Conservation (phyloP, 2,888 invertebrate species). For the Watsonalla binaria region DNA sequence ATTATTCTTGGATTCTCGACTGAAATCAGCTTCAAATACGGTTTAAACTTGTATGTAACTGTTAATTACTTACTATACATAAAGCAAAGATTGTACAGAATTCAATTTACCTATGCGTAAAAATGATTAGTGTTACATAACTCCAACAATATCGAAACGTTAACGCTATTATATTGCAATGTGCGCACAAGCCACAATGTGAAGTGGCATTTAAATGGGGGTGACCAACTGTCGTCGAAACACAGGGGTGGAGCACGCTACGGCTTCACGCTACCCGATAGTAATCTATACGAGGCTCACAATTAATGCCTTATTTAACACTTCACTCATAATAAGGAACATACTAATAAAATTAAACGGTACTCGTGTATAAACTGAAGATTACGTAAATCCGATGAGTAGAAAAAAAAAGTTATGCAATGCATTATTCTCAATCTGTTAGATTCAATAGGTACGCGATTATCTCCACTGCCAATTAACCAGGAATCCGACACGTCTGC, state of each 20-base stretch:
- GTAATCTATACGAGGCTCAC: slow-evolving; percentile 69
- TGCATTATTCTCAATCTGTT: slow-evolving; percentile 17
- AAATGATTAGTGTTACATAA: slow-evolving; percentile 21
- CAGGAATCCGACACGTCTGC: slow-evolving; percentile 77
- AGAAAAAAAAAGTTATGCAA: slow-evolving; percentile 6
- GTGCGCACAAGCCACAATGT: slow-evolving; percentile 75
- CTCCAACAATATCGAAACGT: slow-evolving; percentile 53
- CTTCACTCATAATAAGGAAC: slow-evolving; percentile 39
- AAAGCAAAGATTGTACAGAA: not conserved
- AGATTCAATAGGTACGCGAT: slow-evolving; percentile 53
- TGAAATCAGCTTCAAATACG: not conserved
- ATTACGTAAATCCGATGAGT: not conserved
- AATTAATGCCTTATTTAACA: slow-evolving; percentile 71
- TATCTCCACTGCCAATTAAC: slow-evolving; percentile 75
- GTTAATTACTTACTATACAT: not conserved
- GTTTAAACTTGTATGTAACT: not conserved
- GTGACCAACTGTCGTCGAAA: slow-evolving; percentile 77
- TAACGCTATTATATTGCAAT: slow-evolving; percentile 59
- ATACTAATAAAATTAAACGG: slow-evolving; percentile 8
- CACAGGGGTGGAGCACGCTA: slow-evolving; percentile 64
- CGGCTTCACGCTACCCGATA: slow-evolving; percentile 71
- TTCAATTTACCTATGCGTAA: not conserved
- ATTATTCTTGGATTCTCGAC: slow-evolving; percentile 2
- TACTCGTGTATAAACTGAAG: not conserved
- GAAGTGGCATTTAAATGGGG: slow-evolving; percentile 75